Percentiles rank a stretch among this genome's conserved stretches.
These are phyloP conservation scores for Melanaphis sacchari DNA, from an alignment of 1,140 invertebrate species.

Conservation along the genomic window DNA sequence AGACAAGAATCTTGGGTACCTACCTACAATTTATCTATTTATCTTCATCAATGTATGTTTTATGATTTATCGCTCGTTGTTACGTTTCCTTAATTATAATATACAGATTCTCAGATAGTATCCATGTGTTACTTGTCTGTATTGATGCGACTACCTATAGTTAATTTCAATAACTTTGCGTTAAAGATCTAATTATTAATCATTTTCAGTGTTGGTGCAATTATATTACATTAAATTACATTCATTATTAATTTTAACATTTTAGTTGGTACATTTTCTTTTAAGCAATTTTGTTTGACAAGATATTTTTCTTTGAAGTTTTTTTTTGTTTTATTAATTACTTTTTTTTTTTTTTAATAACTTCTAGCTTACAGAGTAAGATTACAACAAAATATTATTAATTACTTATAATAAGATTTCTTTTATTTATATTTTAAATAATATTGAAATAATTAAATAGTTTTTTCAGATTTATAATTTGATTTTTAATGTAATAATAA, in stretches of 20 bases:
- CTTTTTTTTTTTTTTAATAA: too few species aligned
- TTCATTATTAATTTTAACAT: not conserved
- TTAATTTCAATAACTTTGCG: not conserved
- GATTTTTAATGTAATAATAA: too few species aligned
- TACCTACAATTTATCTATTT: not conserved
- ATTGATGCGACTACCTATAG: too few species aligned
- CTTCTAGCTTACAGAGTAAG: too few species aligned
- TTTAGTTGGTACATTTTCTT: not conserved
- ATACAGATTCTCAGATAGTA: not conserved
- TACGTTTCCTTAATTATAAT: not conserved
- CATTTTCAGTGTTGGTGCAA: not conserved
- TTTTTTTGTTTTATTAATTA: not conserved
- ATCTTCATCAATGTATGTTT: not conserved
- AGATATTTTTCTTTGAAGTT: not conserved
- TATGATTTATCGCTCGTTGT: not conserved
- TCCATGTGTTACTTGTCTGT: not conserved
- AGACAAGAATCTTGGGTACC: not conserved
- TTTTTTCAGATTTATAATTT: too few species aligned
- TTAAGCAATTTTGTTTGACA: not conserved
- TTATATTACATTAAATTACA: not conserved
- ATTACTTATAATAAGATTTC: too few species aligned
- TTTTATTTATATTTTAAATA: not conserved
- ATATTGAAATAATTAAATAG: not conserved
- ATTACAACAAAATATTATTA: too few species aligned
- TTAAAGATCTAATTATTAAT: not conserved